These are phyloP conservation scores for Ophiothrix spiculata DNA, from an alignment of 35 echinoderm and acorn worm species.

Conservation along the genomic window DNA sequence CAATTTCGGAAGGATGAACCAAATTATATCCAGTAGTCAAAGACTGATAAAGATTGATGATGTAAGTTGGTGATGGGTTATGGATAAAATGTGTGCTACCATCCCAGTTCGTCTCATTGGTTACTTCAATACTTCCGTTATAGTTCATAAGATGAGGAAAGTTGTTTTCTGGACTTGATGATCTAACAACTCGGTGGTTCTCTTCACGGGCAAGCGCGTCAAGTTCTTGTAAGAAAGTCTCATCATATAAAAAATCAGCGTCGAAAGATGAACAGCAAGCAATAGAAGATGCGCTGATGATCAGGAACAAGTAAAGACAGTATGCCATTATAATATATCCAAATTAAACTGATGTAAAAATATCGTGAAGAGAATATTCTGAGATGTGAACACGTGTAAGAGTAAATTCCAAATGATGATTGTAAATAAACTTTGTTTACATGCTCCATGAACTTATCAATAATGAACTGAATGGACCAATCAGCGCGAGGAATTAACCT, in stretches of 20 bases:
- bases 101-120: background rate
- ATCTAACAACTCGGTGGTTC: too few species aligned
- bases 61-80: conserved; percentile 35
- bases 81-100: background rate
- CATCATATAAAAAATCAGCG: background rate
- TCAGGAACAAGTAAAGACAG: too few species aligned
- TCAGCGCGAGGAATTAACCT: background rate
- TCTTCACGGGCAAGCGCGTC: background rate
- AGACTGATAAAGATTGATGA: conserved; percentile 60
- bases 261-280: background rate
- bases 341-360: background rate
- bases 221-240: background rate
- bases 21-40: conserved; percentile 51
- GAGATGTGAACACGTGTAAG: background rate
- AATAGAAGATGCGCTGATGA: background rate
- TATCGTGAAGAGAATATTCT: background rate
- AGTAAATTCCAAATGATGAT: background rate
- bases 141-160: background rate
- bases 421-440: background rate
- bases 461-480: background rate
- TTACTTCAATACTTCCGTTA: background rate
- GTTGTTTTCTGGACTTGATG: background rate
- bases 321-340: background rate
- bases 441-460: background rate
- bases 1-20: conserved; percentile 48